phyloP scores from a whole-genome alignment of 2,797 vertebrate species.

The Trichosurus vulpecula region DNA sequence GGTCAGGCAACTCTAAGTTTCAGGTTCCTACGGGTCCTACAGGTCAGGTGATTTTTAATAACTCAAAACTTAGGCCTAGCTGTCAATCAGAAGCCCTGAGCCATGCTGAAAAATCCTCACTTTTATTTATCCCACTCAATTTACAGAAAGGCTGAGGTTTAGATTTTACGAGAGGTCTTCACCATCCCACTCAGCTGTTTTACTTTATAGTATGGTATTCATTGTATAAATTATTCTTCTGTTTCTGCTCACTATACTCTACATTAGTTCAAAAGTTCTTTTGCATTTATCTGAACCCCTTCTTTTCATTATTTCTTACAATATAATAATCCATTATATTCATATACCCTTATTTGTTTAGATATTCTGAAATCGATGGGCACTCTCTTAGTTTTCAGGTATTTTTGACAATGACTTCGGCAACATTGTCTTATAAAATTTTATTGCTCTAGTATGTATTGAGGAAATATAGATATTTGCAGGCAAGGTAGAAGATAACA shows the following conservation, averaged over 20 bases:
- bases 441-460: not conserved
- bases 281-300: not conserved
- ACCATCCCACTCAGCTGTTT: too few species aligned
- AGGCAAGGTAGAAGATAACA: not conserved
- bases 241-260: not conserved
- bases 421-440: not conserved
- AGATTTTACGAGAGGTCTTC: too few species aligned
- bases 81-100: too few species aligned
- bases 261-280: not conserved
- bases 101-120: too few species aligned
- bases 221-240: not conserved
- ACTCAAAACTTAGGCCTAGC: too few species aligned
- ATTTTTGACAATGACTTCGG: not conserved
- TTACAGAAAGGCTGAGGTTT: too few species aligned
- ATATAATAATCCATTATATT: not conserved
- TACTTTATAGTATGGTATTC: not conserved
- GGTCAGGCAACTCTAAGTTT: too few species aligned
- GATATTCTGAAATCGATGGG: not conserved
- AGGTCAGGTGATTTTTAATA: too few species aligned
- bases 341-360: not conserved
- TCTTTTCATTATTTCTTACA: not conserved
- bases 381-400: not conserved
- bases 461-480: not conserved
- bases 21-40: too few species aligned
- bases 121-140: too few species aligned